Percentiles rank a stretch among this genome's conserved stretches.
Evolutionary conservation across 2,797 vertebrate genomes (phyloP).

Genomic region (Neosilurus mollespiculum): DNA sequence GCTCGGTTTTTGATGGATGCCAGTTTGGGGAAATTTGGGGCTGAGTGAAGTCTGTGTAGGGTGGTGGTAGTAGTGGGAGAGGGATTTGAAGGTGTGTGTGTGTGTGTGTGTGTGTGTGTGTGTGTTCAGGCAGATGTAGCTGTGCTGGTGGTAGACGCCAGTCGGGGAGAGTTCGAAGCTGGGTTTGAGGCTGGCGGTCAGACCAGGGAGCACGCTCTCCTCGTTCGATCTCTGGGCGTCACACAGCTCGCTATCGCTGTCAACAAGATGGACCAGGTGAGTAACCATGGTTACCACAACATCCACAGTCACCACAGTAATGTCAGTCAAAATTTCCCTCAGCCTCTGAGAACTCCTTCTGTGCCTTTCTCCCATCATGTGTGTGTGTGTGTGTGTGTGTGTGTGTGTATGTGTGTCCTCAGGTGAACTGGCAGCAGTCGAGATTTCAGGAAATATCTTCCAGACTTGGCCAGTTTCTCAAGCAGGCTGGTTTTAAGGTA

Average conservation of each 20-base stretch:
- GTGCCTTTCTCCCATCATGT: slow-evolving; percentile 42
- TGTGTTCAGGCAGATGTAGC: slow-evolving; percentile 91
- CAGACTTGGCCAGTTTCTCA: slow-evolving; percentile 95
- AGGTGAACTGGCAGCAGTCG: slow-evolving; percentile 97
- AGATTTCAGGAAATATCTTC: slow-evolving; percentile 89
- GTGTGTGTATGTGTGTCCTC: slow-evolving; percentile 46
- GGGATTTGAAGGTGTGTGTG: not conserved
- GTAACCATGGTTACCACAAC: slow-evolving; percentile 47
- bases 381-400: slow-evolving; percentile 29
- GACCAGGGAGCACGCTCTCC: slow-evolving; percentile 91
- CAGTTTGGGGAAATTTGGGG: not conserved
- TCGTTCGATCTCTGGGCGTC: slow-evolving; percentile 95
- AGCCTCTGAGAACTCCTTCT: slow-evolving; percentile 41
- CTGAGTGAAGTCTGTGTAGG: slow-evolving; percentile 49
- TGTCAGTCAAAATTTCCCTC: slow-evolving; percentile 43
- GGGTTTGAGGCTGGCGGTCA: slow-evolving; percentile 97
- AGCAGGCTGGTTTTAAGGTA: slow-evolving; percentile 99
- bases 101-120: slow-evolving; percentile 20
- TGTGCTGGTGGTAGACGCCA: slow-evolving; percentile 92
- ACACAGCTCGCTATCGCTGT: slow-evolving; percentile 95
- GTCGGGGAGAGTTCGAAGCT: slow-evolving; percentile 96
- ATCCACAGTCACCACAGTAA: slow-evolving; percentile 29
- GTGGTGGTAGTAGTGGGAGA: not conserved
- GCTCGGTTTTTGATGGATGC: not conserved
- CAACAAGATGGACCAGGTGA: slow-evolving; percentile 99